Evolutionary conservation across 2,888 invertebrate species (phyloP).

Genomic region (Nasonovia ribisnigri): DNA sequence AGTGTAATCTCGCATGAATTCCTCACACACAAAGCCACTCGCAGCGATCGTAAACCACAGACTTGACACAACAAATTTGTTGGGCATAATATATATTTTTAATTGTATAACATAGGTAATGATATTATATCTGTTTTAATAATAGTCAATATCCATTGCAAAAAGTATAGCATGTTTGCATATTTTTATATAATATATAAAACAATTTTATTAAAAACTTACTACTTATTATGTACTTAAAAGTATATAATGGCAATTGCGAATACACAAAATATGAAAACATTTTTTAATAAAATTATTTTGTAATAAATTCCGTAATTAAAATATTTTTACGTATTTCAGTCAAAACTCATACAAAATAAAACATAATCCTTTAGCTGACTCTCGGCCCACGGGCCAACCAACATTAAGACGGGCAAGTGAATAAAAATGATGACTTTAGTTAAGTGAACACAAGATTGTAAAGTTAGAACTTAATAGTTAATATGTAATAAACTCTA

Average conservation of each 20-base stretch:
- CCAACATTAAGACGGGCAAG: neutral
- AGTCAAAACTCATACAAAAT: no score
- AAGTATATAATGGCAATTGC: neutral
- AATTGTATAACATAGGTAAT: neutral
- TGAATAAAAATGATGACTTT: neutral
- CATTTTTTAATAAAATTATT: no score
- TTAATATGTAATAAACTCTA: neutral
- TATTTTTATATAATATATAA: no score
- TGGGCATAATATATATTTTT: neutral
- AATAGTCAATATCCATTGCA: no score
- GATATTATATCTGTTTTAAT: neutral
- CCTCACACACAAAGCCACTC: neutral
- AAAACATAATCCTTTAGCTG: no score
- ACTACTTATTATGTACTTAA: neutral
- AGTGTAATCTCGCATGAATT: neutral
- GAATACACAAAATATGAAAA: neutral
- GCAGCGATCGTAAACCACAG: neutral
- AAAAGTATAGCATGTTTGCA: no score
- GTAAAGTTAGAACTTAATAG: neutral
- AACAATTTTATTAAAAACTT: neutral
- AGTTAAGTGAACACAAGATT: neutral
- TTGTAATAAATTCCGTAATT: no score
- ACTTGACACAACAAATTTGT: neutral
- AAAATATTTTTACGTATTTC: no score
- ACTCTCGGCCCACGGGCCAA: no score